phyloP scores from a whole-genome alignment of 2,888 invertebrate species.

The Cheilosia grossa region DNA sequence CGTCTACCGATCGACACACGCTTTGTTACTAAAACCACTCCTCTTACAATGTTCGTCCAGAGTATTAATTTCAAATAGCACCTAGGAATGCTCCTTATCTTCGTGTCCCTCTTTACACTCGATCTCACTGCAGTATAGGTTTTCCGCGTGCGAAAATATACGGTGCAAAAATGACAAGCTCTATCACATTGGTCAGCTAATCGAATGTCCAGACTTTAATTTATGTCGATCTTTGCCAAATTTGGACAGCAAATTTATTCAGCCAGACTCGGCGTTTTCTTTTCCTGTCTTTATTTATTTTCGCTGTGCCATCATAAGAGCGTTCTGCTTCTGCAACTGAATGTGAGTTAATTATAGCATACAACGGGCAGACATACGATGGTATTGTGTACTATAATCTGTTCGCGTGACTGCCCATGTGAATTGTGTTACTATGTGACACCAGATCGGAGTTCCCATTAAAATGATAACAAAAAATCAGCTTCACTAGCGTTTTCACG shows the following conservation, averaged over 20 bases:
- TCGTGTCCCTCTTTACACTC: neutral
- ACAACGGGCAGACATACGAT: neutral
- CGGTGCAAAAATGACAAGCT: conserved; percentile 4
- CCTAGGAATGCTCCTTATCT: too few species aligned
- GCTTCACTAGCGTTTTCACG: neutral
- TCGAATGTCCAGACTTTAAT: conserved; percentile 16
- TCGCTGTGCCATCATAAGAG: neutral
- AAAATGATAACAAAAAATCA: neutral
- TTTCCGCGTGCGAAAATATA: conserved; percentile 7
- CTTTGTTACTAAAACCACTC: neutral
- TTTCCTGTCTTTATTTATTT: neutral
- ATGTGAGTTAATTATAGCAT: conserved; percentile 17
- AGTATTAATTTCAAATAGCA: conserved; percentile 10
- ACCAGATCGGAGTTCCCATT: conserved; percentile 29
- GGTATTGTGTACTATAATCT: neutral
- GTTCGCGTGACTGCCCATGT: conserved; percentile 19
- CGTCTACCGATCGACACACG: conserved; percentile 11
- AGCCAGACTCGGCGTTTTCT: conserved; percentile 25
- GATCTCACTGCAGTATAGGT: neutral
- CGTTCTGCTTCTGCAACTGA: conserved; percentile 10
- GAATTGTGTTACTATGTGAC: conserved; percentile 57
- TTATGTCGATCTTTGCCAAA: conserved; percentile 24
- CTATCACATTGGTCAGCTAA: conserved; percentile 18
- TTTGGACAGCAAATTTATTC: conserved; percentile 31
- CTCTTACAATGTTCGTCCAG: neutral